Base-by-base conservation (phyloP, 1,140 invertebrate genomes). In the Popillia japonica region DNA sequence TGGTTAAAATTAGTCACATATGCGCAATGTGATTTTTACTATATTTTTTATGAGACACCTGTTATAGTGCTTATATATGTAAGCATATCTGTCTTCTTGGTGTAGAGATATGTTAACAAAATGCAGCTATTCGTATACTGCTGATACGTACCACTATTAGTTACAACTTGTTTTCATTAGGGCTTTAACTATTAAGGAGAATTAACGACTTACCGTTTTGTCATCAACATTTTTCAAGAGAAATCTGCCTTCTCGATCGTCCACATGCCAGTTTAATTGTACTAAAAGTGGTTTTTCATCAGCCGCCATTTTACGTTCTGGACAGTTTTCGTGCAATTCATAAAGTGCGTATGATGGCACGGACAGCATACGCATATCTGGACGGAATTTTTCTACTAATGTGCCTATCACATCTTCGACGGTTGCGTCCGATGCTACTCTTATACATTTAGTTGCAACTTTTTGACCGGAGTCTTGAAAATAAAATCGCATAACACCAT, bases 231-330 rank as follows among this genome's bases (percentile, higher is more conserved):
- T 91, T 85, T 96, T 93, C 6, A 99, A 90, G 74, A 99, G 89
- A 89, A 99, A 99, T 68, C 98, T 90, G 41, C 98, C 98, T 88
- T 99, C 98, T 27, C 97, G 90, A 86, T 99, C 98, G 87, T 99
- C 98, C 61, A 97, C 96, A 85, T 99, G 97, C 98, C 98, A 99
- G 89, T 99, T 99, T 40, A 99, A 90, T 88, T 99, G 98, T n/a
- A 99, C 98, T 72, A 98, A 89, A 42, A 99, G 88, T 0, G 98
- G 98, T 83, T 97, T 96, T 87, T 99, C 98, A 80, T 97, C 94
- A 1, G 94, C 90, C 75, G 92, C 92, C 79, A 99, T 89, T 81
- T 94, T 92, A 78, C 98, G 90, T 88, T 99, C 98, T 83, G 99
- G 96, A 88, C 94, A 95, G 86, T 98, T 97, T 82, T 96, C 96